Base-by-base conservation (phyloP, 2,113 vertebrate genomes). In the Cinclus mexicanus region DNA sequence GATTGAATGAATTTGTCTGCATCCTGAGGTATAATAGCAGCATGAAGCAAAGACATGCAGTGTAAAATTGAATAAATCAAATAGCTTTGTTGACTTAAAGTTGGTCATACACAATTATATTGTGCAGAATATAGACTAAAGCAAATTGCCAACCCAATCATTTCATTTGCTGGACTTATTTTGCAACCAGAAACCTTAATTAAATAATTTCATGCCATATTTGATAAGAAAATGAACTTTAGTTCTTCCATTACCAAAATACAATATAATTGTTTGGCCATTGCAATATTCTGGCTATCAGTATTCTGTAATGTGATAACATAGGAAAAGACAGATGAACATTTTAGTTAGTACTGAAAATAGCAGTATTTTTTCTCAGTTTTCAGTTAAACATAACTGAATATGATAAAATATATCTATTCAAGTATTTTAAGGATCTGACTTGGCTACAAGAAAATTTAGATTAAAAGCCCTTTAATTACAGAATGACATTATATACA, bases 111-210 rank as follows among this genome's bases (percentile, higher is more conserved):
- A 59, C n/a, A 72, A 31, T 60, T 39, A 11, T 42, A 50, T 49
- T 67, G 12, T 44, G 7, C 64, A 52, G 31, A 76, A 31, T 83
- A 83, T 49, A 33, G 12, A 80, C 17, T 64, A 31, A 68, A 85
- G 4, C 13, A 69, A n/a, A 29, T 37, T 65, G 4, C 2, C 21
- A 60, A 67, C 2, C 1, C 4, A 20, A 10, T 79, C 1, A 22
- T 52, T 88, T 92, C 8, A 7, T 69, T 60, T 61, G 3, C 4
- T 69, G 31, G 17, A 37, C 4, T 52, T 72, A 26, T 47, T 77
- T 65, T 69, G n/a, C 11, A 86, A 37, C 9, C 23, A 76, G 57
- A 72, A 96, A 72, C 20, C 2, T 6, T 46, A 63, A 56, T 12
- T 64, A 69, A 64, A 64, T 64, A 11, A 60, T 92, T 90, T 56